Evolutionary conservation across 2,797 vertebrate genomes (phyloP), one percentile per base, ranked within the genome.

Genomic region (Miichthys miiuy): DNA sequence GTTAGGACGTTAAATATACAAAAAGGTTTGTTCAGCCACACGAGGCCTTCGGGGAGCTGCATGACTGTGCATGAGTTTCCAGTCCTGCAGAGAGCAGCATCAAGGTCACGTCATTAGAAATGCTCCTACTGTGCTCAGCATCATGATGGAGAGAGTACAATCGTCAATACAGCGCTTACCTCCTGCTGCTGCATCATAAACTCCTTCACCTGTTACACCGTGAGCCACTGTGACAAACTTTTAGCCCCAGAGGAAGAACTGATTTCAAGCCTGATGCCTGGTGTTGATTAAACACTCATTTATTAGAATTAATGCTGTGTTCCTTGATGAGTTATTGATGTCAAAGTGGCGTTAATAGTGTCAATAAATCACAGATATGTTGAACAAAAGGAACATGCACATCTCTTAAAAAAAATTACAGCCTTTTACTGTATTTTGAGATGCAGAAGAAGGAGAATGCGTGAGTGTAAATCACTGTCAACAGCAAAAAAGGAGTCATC

Each of bases 271-370:
- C 30, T 7, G 30, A 34, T 7, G 34, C 34, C 34, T 34, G 34
- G 1, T 8, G 7, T 34, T 34, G 34, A 5, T 30, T 30, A 6
- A 5, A 75, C 74, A 80, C 57, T 7, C 44, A 74, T 75, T 65
- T 58, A 83, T 85, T 72, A 87, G 69, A 83, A 86, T 83, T 68
- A 87, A 88, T 77, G 79, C 20, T 7, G 10, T 54, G 48, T 69
- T 77, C 64, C 79, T 71, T 78, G 71, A 88, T 73, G 79, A 89
- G 71, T 70, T 87, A 84, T 82, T 75, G 82, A 89, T 86, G 86
- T 81, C 50, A 86, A 64, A 76, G 75, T 63, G 18, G 23, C 62
- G 41, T 69, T 80, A 83, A 80, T 83, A 69, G 78, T 57, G 60
- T 68, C 70, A 46, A 83, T 88, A 69, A 80, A 88, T 88, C 77